phyloP scores from a whole-genome alignment of 2,797 vertebrate genomes.

The Aeoliscus strigatus region DNA sequence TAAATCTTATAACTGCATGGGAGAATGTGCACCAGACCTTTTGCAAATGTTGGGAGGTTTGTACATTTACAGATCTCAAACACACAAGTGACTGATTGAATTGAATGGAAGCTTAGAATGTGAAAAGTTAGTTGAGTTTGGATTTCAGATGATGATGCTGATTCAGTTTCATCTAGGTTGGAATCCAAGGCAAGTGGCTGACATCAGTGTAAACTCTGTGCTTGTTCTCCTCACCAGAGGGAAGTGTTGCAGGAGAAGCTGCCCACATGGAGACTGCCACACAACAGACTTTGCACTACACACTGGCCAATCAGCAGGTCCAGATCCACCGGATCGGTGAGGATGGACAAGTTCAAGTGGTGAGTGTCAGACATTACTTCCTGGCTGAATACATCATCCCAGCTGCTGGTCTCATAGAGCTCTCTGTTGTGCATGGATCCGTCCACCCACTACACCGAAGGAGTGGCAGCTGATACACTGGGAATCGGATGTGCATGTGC shows the following conservation, averaged over 20 bases:
- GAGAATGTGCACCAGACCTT: too few relatives aligned
- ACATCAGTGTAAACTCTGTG: neutral
- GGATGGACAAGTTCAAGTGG: slow-evolving; percentile 98
- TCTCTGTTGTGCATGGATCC: slow-evolving; percentile 6
- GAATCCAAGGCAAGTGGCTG: too few relatives aligned
- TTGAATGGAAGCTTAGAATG: too few relatives aligned
- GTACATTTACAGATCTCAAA: too few relatives aligned
- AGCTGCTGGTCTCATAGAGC: slow-evolving; percentile 8
- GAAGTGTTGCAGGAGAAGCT: slow-evolving; percentile 76
- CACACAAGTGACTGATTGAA: too few relatives aligned
- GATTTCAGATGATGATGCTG: too few relatives aligned
- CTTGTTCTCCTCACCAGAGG: slow-evolving; percentile 73
- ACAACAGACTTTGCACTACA: slow-evolving; percentile 92
- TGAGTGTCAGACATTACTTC: slow-evolving; percentile 66
- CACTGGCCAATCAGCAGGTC: slow-evolving; percentile 87
- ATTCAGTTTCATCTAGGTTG: too few relatives aligned
- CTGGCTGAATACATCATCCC: neutral
- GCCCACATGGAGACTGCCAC: slow-evolving; percentile 80
- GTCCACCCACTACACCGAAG: slow-evolving; percentile 21
- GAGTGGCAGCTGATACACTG: slow-evolving; percentile 5
- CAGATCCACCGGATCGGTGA: slow-evolving; percentile 98
- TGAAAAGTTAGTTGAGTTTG: too few relatives aligned
- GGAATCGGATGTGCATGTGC: slow-evolving; percentile 20
- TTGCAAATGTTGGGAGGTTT: too few relatives aligned
- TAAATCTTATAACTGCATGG: too few relatives aligned